Evolutionary conservation across 92 coral and sea anemone genomes (phyloP).

Genomic region (Zoanthus solanderi): DNA sequence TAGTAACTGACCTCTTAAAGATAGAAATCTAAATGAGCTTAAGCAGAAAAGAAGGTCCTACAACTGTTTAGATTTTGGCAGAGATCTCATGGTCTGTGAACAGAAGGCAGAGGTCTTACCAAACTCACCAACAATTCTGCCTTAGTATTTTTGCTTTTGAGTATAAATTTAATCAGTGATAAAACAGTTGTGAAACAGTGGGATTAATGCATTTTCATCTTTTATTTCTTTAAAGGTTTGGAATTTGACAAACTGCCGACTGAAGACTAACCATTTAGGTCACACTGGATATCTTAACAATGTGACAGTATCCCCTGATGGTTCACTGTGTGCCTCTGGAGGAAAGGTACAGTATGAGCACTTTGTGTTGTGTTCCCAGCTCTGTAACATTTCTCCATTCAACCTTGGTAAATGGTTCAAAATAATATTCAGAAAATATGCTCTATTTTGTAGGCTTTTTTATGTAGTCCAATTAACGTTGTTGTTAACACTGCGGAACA

Average conservation of each 20-base stretch:
- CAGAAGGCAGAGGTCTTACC: too few relatives aligned
- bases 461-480: too few relatives aligned
- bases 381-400: background rate
- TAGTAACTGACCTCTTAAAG: too few relatives aligned
- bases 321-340: conserved; percentile 99
- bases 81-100: too few relatives aligned
- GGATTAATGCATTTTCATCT: background rate
- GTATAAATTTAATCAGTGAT: background rate
- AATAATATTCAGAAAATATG: too few relatives aligned
- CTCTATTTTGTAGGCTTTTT: too few relatives aligned
- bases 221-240: conserved; percentile 72
- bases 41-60: too few relatives aligned
- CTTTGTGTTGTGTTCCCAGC: background rate
- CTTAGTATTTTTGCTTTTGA: background rate
- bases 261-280: conserved; percentile 98
- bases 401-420: background rate
- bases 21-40: too few relatives aligned
- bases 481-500: too few relatives aligned
- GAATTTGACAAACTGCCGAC: conserved; percentile 99
- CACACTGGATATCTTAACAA: conserved; percentile 96
- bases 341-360: conserved; percentile 72
- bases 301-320: conserved; percentile 99
- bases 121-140: too few relatives aligned
- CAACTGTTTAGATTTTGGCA: background rate
- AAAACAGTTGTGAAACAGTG: too few relatives aligned